Conservation (phyloP, 2,113 vertebrate species). For the Candoia aspera region DNA sequence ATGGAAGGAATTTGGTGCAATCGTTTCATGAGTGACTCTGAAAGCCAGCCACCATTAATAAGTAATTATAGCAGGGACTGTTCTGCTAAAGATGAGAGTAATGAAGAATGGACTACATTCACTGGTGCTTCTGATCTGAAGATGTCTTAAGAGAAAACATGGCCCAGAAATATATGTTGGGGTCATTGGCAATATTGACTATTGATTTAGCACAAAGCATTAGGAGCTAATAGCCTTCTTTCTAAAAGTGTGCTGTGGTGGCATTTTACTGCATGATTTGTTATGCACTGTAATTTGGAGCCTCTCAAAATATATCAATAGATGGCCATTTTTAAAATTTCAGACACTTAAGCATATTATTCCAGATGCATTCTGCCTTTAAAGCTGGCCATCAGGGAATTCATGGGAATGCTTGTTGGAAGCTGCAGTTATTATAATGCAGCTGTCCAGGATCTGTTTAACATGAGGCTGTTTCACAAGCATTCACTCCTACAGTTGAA, state of each 20-base stretch:
- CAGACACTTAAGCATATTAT: slow-evolving; percentile 13
- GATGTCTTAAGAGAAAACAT: slow-evolving; percentile 13
- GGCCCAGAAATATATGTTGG: slow-evolving; percentile 2
- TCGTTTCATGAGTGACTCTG: not conserved
- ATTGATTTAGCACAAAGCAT: slow-evolving; percentile 31
- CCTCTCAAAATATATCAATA: not conserved
- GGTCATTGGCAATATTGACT: slow-evolving; percentile 10
- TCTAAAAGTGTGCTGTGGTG: slow-evolving; percentile 22
- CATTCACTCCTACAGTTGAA: not conserved
- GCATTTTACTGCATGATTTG: slow-evolving; percentile 27
- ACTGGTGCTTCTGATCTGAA: not conserved
- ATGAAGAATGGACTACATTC: not conserved
- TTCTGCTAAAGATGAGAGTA: not conserved
- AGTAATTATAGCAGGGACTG: not conserved
- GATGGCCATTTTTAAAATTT: slow-evolving; percentile 1
- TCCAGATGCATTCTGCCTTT: slow-evolving; percentile 28
- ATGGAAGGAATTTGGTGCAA: not conserved
- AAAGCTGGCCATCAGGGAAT: slow-evolving; percentile 23
- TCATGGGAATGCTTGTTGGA: not conserved
- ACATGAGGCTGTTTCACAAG: not conserved
- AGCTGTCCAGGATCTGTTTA: not conserved
- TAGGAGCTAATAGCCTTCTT: slow-evolving; percentile 31
- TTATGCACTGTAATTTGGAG: slow-evolving; percentile 2
- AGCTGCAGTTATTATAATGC: not conserved
- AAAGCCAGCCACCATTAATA: slow-evolving; percentile 1